Percentiles rank a stretch among this genome's conserved stretches.
Evolutionary conservation across 2,888 invertebrate genomes (phyloP).

Genomic region (Thecocarcelia acutangulata): DNA sequence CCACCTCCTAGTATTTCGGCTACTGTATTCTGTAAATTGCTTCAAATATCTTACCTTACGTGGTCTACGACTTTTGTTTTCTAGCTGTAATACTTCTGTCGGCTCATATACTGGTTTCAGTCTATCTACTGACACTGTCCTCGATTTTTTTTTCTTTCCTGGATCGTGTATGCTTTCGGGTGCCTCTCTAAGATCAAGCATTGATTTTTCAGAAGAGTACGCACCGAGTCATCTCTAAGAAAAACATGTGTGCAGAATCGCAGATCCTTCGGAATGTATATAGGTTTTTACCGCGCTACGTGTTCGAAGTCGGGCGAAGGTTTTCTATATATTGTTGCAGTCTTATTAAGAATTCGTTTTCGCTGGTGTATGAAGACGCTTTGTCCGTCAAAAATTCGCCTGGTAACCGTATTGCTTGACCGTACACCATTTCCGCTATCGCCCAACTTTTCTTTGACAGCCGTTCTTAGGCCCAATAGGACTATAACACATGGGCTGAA

Average conservation of each 20-base stretch:
- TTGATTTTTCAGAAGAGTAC: slow-evolving; percentile 8
- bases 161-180: slow-evolving; percentile 15
- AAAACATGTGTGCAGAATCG: too few relatives aligned
- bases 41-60: neutral
- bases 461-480: slow-evolving; percentile 15
- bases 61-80: neutral
- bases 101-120: slow-evolving; percentile 18
- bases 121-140: slow-evolving; percentile 16
- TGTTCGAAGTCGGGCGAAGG: neutral
- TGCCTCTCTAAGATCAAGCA: slow-evolving; percentile 10
- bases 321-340: slow-evolving; percentile 13
- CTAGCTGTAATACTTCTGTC: neutral
- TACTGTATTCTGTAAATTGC: neutral
- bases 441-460: slow-evolving; percentile 18
- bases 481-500: too few relatives aligned
- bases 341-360: slow-evolving; percentile 6
- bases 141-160: neutral
- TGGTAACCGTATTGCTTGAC: neutral
- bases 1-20: neutral
- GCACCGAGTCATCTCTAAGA: slow-evolving; percentile 1
- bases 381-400: neutral
- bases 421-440: slow-evolving; percentile 18
- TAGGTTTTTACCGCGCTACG: too few relatives aligned
- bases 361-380: neutral
- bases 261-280: too few relatives aligned